Percentiles rank a stretch among this genome's conserved stretches.
These are phyloP conservation scores for Phaethon lepturus DNA, from an alignment of 2,113 vertebrate species.

Conservation along the genomic window DNA sequence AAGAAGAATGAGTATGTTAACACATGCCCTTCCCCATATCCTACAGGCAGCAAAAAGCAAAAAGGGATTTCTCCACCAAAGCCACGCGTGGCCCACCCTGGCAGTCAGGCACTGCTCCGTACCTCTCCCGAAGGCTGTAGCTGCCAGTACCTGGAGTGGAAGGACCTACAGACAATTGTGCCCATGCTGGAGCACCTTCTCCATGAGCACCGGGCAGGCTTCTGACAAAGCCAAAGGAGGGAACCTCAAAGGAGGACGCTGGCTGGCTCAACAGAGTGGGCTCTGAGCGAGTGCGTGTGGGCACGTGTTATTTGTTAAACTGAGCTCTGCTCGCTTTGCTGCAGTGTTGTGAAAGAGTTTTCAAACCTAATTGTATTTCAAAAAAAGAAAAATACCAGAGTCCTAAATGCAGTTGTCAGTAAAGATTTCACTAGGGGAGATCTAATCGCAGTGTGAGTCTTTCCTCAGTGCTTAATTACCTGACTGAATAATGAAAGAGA, in stretches of 20 bases:
- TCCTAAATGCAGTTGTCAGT: neutral
- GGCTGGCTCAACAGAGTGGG: neutral
- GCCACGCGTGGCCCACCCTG: no score
- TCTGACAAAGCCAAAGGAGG: neutral
- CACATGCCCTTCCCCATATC: neutral
- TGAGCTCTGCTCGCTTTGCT: neutral
- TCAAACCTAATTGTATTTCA: neutral
- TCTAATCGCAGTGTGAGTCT: neutral
- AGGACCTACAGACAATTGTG: neutral
- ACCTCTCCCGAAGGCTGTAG: neutral
- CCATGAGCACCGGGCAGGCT: neutral
- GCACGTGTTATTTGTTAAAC: neutral
- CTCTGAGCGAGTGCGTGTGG: neutral
- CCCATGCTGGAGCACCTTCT: neutral
- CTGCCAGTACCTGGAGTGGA: neutral
- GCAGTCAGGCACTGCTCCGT: neutral
- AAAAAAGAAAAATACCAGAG: neutral
- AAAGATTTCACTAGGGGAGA: neutral
- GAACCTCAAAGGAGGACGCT: neutral
- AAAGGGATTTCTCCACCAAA: neutral
- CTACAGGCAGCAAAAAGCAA: neutral
- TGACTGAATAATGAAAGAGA: neutral
- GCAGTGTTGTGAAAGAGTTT: neutral
- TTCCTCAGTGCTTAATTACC: neutral
- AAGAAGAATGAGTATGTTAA: neutral